Evolutionary conservation across 2,113 vertebrate genomes (phyloP).

Genomic region (Campylomormyrus tamandua): DNA sequence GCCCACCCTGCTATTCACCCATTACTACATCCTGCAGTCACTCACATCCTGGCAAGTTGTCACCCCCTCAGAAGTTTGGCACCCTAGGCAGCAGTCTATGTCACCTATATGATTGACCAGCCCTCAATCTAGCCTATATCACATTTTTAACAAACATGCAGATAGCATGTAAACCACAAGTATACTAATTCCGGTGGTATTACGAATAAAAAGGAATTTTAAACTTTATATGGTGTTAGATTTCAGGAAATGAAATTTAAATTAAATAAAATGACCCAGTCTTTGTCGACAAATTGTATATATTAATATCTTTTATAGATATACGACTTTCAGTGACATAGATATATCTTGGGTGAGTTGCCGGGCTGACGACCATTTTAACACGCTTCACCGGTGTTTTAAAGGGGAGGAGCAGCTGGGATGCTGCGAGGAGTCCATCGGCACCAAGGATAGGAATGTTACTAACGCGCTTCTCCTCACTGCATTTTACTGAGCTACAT

Average conservation of each 20-base stretch:
- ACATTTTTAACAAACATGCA: background rate
- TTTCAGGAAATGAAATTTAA: background rate
- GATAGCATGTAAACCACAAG: background rate
- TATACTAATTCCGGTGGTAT: background rate
- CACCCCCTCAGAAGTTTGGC: background rate
- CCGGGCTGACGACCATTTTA: conserved; percentile 11
- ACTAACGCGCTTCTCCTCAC: background rate
- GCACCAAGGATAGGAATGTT: background rate
- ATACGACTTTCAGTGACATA: background rate
- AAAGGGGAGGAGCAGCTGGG: conserved; percentile 8
- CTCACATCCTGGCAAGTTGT: background rate
- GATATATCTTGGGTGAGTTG: background rate
- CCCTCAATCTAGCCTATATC: background rate
- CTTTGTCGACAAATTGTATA: background rate
- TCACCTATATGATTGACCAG: background rate
- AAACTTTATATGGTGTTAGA: background rate
- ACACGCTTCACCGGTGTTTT: background rate
- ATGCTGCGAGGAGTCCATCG: background rate
- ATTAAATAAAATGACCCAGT: background rate
- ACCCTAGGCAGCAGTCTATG: background rate
- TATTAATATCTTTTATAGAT: background rate
- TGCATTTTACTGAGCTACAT: background rate
- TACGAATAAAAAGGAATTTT: background rate
- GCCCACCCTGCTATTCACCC: background rate
- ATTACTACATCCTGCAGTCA: background rate